Conservation (phyloP, 2,113 vertebrate genomes). For the Dryoscopus gambensis region DNA sequence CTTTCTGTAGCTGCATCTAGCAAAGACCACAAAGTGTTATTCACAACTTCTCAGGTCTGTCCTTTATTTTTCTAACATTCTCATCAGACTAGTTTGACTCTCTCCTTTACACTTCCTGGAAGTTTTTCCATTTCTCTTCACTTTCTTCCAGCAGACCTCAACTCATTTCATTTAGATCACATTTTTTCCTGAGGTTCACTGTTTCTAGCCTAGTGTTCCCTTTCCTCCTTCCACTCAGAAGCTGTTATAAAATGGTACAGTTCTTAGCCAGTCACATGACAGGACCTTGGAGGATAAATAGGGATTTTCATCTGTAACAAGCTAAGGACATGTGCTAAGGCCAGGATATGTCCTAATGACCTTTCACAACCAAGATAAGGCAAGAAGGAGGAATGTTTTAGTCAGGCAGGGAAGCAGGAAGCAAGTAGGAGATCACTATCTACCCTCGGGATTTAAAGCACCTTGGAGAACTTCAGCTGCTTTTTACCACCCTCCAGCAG, state of each 20-base stretch:
- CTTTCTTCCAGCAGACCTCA: background rate
- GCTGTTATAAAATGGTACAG: background rate
- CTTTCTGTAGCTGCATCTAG: background rate
- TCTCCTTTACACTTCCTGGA: background rate
- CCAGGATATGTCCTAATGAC: background rate
- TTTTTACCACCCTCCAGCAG: fast-evolving
- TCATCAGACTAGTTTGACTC: background rate
- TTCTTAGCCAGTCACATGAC: background rate
- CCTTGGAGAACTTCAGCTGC: background rate
- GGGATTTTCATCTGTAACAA: background rate
- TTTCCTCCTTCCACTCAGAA: background rate
- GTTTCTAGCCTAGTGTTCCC: background rate
- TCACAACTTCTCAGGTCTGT: background rate
- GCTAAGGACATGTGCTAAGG: background rate
- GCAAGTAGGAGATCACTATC: background rate
- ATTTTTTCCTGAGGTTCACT: background rate
- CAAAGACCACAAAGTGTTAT: background rate
- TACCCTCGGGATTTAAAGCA: background rate
- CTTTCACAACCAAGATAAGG: background rate
- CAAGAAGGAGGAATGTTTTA: background rate
- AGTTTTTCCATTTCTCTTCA: background rate
- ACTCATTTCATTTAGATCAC: background rate
- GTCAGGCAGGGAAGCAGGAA: background rate
- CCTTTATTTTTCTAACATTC: background rate
- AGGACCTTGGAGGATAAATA: background rate